Percentiles rank a stretch among this genome's conserved stretches.
These are phyloP conservation scores for Ptychadena robeensis DNA, from an alignment of 2,797 vertebrate genomes.

Conservation along the genomic window DNA sequence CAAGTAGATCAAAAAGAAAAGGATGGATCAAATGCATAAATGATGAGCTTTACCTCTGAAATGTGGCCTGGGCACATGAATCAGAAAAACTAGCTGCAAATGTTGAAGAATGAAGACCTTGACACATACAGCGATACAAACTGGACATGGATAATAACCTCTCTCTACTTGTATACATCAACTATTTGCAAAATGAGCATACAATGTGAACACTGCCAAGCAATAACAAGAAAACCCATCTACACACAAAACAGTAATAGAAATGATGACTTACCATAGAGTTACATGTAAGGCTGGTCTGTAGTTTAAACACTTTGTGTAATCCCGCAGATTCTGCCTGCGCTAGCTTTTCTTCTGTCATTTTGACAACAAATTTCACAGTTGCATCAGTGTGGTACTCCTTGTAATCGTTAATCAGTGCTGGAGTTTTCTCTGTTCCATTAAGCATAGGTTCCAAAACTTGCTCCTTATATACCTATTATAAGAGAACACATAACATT, in stretches of 20 bases:
- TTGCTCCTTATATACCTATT: slow-evolving; percentile 93
- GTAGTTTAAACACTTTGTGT: slow-evolving; percentile 98
- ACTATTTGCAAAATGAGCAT: too few relatives aligned
- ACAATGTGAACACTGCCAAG: not conserved
- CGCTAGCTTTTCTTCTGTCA: slow-evolving; percentile 95
- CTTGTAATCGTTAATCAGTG: slow-evolving; percentile 95
- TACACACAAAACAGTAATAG: not conserved
- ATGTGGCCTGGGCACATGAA: too few relatives aligned
- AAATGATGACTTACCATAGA: slow-evolving; percentile 85
- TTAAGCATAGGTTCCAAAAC: slow-evolving; percentile 98
- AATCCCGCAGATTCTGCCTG: slow-evolving; percentile 94
- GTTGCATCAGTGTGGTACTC: slow-evolving; percentile 97
- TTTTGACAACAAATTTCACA: slow-evolving; percentile 96
- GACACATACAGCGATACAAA: too few relatives aligned
- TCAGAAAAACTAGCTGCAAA: too few relatives aligned
- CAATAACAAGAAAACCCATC: not conserved
- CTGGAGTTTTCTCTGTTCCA: slow-evolving; percentile 95
- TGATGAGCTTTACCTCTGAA: too few relatives aligned
- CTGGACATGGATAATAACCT: too few relatives aligned
- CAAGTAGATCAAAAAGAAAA: too few relatives aligned
- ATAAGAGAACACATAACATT: slow-evolving; percentile 1
- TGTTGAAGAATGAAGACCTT: too few relatives aligned
- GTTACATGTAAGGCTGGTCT: slow-evolving; percentile 97
- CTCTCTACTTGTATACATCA: too few relatives aligned
- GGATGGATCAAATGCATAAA: too few relatives aligned